Conservation (phyloP, 2,888 invertebrate species). For the Polymixis lichenea region DNA sequence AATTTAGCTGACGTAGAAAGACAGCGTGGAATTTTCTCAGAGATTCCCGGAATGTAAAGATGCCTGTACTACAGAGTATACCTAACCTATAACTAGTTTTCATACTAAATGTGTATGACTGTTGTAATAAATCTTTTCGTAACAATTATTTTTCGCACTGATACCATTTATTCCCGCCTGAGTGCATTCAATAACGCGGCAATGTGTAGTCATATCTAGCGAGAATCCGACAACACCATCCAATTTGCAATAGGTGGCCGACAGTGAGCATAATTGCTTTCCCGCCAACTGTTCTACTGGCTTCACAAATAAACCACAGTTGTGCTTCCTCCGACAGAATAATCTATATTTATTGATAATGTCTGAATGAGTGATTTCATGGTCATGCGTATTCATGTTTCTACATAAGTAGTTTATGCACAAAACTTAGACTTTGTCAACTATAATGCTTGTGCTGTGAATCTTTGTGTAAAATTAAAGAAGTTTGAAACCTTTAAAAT, state of each 20-base stretch:
- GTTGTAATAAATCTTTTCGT: slow-evolving; percentile 7
- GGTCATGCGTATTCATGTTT: too few relatives aligned
- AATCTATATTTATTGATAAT: slow-evolving; percentile 44
- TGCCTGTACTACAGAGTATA: not conserved
- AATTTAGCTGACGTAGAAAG: slow-evolving; percentile 14
- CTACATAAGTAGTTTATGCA: not conserved
- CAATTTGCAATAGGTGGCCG: slow-evolving; percentile 56
- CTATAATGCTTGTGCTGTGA: not conserved
- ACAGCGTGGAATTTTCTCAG: not conserved
- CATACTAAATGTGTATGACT: not conserved
- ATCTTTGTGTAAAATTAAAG: not conserved
- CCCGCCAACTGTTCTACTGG: slow-evolving; percentile 57
- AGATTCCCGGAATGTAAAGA: slow-evolving; percentile 1
- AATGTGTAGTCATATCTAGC: slow-evolving; percentile 48
- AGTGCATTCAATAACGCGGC: slow-evolving; percentile 54
- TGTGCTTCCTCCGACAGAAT: slow-evolving; percentile 39
- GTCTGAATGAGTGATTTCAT: not conserved
- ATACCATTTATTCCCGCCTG: slow-evolving; percentile 28
- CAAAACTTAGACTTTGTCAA: not conserved
- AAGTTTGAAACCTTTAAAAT: not conserved
- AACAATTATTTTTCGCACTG: slow-evolving; percentile 25
- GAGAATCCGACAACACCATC: slow-evolving; percentile 44
- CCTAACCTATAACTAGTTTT: not conserved
- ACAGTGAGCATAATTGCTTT: slow-evolving; percentile 63
- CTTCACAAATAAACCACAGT: slow-evolving; percentile 60